A percentile compares a stretch with the other conserved stretches of the same genome.
Evolutionary conservation across 2,113 vertebrate genomes (phyloP).

Genomic region (Phoenicopterus ruber): DNA sequence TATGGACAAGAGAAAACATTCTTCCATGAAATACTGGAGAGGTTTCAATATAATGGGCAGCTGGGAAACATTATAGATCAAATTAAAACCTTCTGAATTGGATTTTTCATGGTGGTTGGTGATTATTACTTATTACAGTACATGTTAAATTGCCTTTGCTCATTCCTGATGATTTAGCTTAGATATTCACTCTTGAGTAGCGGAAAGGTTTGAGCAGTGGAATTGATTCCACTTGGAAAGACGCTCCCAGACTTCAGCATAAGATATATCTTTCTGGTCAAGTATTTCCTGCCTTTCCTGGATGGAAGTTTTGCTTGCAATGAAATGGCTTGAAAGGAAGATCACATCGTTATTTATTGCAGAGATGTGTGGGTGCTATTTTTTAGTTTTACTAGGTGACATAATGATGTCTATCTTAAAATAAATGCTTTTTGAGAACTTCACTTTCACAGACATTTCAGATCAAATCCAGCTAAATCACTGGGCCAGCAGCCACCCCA

Average conservation of each 20-base stretch:
- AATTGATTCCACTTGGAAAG: constrained; percentile 18
- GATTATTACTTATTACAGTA: constrained; percentile 33
- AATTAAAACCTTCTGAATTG: constrained; percentile 29
- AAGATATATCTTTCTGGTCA: constrained; percentile 18
- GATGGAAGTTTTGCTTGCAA: constrained; percentile 1
- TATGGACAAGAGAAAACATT: neutral
- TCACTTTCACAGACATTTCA: constrained; percentile 35
- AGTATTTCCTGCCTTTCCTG: constrained; percentile 41
- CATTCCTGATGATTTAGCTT: constrained; percentile 11
- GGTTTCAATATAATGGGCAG: neutral
- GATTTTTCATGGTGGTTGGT: constrained; percentile 15
- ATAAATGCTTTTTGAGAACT: constrained; percentile 38
- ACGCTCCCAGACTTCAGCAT: neutral
- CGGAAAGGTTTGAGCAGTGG: neutral
- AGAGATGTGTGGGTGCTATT: constrained; percentile 18
- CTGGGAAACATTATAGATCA: constrained; percentile 7
- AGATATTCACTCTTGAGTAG: neutral
- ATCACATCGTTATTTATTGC: constrained; percentile 24
- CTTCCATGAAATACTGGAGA: neutral
- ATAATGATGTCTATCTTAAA: constrained; percentile 36
- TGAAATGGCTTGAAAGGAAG: neutral
- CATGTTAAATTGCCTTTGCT: constrained; percentile 41
- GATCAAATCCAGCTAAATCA: constrained; percentile 38
- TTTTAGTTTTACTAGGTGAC: constrained; percentile 45
- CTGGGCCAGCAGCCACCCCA: constrained; percentile 9